phyloP scores from a whole-genome alignment of 1,140 invertebrate species.

The Listronotus bonariensis region DNA sequence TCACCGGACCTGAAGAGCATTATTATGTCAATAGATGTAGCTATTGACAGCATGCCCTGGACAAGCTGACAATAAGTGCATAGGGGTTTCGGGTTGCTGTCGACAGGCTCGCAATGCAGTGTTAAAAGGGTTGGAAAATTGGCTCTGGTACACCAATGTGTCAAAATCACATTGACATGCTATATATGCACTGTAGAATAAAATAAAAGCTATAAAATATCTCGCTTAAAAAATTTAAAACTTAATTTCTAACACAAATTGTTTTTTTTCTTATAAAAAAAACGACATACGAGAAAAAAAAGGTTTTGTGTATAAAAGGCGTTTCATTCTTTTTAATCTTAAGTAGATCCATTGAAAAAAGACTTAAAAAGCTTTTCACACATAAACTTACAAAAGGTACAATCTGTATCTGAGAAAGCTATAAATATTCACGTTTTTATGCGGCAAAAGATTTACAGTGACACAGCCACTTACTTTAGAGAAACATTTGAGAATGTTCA shows the following conservation, averaged over 20 bases:
- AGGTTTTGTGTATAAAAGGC: slow-evolving; percentile 24
- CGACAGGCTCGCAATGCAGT: no score
- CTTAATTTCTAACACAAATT: slow-evolving; percentile 1
- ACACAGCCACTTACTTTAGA: slow-evolving; percentile 39
- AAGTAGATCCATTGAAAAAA: slow-evolving; percentile 31
- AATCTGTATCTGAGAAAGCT: slow-evolving; percentile 32
- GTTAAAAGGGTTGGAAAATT: no score
- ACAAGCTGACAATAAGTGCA: no score
- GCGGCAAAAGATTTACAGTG: slow-evolving; percentile 36
- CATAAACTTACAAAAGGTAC: slow-evolving; percentile 38
- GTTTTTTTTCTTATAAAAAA: slow-evolving; percentile 17
- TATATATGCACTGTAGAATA: no score
- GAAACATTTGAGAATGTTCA: slow-evolving; percentile 35
- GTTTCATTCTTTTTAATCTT: slow-evolving; percentile 24
- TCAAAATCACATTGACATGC: no score
- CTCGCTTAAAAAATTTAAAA: no score
- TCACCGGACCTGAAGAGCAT: no score
- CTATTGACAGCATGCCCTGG: no score
- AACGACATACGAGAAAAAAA: slow-evolving; percentile 4
- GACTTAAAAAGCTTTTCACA: slow-evolving; percentile 33
- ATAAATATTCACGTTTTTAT: slow-evolving; percentile 40
- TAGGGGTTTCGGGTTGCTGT: no score
- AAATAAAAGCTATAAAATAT: no score
- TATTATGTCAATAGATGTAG: no score
- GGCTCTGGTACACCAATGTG: no score